phyloP scores from a whole-genome alignment of 2,113 vertebrate genomes.

The Dolichallabes microphthalmus region DNA sequence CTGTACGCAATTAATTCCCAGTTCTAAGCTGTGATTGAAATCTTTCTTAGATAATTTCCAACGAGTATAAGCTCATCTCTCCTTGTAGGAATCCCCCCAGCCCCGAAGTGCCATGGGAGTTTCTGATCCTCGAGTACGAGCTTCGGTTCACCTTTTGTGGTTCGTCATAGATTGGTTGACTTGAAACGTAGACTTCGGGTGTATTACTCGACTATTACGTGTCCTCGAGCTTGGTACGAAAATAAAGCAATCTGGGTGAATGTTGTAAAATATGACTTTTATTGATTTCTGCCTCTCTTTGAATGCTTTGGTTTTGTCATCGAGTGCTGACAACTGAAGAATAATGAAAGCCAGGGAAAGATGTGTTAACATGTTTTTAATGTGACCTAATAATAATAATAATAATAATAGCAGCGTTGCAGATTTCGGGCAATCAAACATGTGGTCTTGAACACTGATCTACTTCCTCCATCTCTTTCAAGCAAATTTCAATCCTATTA shows the following conservation, averaged over 20 bases:
- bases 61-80: slow-evolving; percentile 2
- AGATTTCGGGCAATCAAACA: slow-evolving; percentile 34
- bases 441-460: slow-evolving; percentile 27
- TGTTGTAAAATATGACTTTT: slow-evolving; percentile 59
- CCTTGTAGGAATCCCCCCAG: background rate
- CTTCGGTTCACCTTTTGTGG: slow-evolving; percentile 61
- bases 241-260: slow-evolving; percentile 60
- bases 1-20: background rate
- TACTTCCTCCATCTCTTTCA: background rate
- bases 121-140: slow-evolving; percentile 59
- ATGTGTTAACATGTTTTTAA: slow-evolving; percentile 22
- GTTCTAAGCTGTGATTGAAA: slow-evolving; percentile 12
- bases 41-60: slow-evolving; percentile 14
- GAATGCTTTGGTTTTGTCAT: slow-evolving; percentile 18
- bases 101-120: slow-evolving; percentile 15
- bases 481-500: background rate
- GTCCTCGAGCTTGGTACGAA: slow-evolving; percentile 64
- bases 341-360: slow-evolving; percentile 38
- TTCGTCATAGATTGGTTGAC: slow-evolving; percentile 59
- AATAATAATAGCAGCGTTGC: slow-evolving; percentile 31
- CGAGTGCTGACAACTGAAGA: slow-evolving; percentile 44
- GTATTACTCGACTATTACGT: slow-evolving; percentile 47
- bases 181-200: slow-evolving; percentile 31
- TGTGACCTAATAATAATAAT: slow-evolving; percentile 29
- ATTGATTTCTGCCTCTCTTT: slow-evolving; percentile 43